Evolutionary conservation across 2,888 invertebrate genomes (phyloP).

Genomic region (Microplitis manilae): DNA sequence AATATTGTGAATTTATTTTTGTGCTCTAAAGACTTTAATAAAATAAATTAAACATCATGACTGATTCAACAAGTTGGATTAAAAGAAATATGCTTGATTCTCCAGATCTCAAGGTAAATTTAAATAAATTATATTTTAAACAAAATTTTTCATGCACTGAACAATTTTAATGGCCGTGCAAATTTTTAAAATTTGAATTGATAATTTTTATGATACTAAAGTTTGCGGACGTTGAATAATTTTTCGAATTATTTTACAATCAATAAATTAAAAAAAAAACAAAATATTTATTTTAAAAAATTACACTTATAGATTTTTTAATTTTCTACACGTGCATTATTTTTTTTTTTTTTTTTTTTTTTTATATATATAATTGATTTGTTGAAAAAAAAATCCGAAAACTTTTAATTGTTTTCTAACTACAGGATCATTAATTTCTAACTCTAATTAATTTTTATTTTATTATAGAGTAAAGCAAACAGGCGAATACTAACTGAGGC

Average conservation of each 20-base stretch:
- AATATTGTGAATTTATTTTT: not conserved
- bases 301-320: too few species aligned
- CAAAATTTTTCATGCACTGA: not conserved
- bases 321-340: too few species aligned
- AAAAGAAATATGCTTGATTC: slow-evolving; percentile 25
- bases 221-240: too few species aligned
- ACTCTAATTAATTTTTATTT: not conserved
- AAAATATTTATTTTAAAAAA: too few species aligned
- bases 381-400: not conserved
- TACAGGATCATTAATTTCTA: not conserved
- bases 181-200: too few species aligned
- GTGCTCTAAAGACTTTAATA: not conserved
- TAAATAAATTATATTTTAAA: slow-evolving; percentile 3
- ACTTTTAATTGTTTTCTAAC: not conserved
- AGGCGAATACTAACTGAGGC: slow-evolving; percentile 54
- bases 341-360: not conserved
- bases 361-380: not conserved
- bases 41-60: slow-evolving; percentile 22
- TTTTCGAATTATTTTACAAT: too few species aligned
- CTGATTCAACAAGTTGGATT: slow-evolving; percentile 19
- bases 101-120: not conserved
- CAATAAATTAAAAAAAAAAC: too few species aligned
- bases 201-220: too few species aligned
- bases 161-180: too few species aligned
- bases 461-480: not conserved